phyloP scores from a whole-genome alignment of 2,113 vertebrate genomes.

The Heterocephalus glaber region DNA sequence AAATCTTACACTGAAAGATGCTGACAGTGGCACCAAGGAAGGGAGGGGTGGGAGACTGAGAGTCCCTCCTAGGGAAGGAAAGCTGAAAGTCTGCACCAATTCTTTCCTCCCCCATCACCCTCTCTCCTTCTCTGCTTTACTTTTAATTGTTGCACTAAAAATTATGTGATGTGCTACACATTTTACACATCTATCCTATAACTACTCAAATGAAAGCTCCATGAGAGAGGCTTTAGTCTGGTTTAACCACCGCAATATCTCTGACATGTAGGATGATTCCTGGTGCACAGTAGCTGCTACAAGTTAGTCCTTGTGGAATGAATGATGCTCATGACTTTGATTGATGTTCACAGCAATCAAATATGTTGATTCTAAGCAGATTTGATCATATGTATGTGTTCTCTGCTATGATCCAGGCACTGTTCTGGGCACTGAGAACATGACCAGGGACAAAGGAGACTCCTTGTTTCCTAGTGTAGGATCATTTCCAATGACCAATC shows the following conservation, averaged over 20 bases:
- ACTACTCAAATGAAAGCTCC: background rate
- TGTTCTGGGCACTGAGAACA: background rate
- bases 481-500: background rate
- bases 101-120: background rate
- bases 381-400: background rate
- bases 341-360: background rate
- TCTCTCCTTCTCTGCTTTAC: background rate
- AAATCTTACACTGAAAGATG: conserved; percentile 36
- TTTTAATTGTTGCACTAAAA: background rate
- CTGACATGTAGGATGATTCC: background rate
- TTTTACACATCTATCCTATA: background rate
- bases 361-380: background rate
- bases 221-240: background rate
- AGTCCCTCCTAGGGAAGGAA: background rate
- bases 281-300: background rate
- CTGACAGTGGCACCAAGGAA: background rate
- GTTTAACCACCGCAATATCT: background rate
- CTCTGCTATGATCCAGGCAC: background rate
- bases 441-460: background rate
- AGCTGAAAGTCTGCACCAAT: background rate
- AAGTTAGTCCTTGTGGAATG: background rate
- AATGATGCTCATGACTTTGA: background rate
- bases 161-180: fast-evolving
- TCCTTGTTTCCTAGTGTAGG: background rate
- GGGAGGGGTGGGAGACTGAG: background rate